Percentiles rank a stretch among this genome's conserved stretches.
phyloP scores from a whole-genome alignment of 2,797 vertebrate genomes.

The Eupleurogrammus muticus region DNA sequence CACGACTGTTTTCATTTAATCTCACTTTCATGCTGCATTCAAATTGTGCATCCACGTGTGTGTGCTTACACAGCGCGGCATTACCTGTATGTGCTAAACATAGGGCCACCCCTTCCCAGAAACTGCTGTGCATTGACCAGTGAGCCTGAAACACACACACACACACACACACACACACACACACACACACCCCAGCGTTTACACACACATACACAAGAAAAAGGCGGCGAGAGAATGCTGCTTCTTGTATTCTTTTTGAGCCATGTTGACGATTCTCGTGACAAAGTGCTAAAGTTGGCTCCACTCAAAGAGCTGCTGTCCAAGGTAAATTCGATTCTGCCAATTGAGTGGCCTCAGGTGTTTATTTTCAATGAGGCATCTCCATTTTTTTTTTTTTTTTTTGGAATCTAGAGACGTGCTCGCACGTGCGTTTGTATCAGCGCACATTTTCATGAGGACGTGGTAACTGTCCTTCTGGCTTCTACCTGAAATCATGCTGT shows the following conservation, averaged over 20 bases:
- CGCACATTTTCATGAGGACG: conserved; percentile 29
- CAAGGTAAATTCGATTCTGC: conserved; percentile 65
- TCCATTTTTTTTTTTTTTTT: conserved; percentile 23
- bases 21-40: not conserved
- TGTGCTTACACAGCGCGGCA: conserved; percentile 1
- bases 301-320: conserved; percentile 41
- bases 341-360: conserved; percentile 29
- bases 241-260: conserved; percentile 77
- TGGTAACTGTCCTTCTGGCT: conserved; percentile 18
- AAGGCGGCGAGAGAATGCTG: conserved; percentile 52
- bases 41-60: not conserved
- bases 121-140: conserved; percentile 47
- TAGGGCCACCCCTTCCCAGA: conserved; percentile 74
- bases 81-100: conserved; percentile 29
- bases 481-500: conserved; percentile 44
- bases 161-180: no score
- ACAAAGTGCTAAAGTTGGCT: conserved; percentile 80
- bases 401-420: conserved; percentile 19
- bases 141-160: conserved; percentile 23
- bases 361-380: conserved; percentile 55
- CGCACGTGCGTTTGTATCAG: conserved; percentile 16
- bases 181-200: conserved; percentile 8
- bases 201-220: conserved; percentile 29
- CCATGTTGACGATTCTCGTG: conserved; percentile 77
- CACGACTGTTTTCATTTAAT: not conserved